These are phyloP conservation scores for Trichopria drosophilae DNA, from an alignment of 2,888 invertebrate genomes.

Conservation along the genomic window DNA sequence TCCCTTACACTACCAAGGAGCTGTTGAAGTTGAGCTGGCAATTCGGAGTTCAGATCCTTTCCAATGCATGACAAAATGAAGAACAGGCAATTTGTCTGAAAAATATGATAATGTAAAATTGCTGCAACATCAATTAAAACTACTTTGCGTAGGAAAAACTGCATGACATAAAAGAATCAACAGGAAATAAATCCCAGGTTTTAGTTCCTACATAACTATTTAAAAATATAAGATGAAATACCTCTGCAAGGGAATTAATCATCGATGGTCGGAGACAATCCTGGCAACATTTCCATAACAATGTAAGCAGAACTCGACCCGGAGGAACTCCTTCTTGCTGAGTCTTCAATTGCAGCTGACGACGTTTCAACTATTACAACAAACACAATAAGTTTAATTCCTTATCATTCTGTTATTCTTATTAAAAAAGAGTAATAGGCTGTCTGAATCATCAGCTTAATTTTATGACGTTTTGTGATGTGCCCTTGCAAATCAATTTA, in stretches of 20 bases:
- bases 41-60: constrained; percentile 80
- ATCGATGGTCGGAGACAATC: constrained; percentile 80
- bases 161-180: too few relatives aligned
- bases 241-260: constrained; percentile 79
- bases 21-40: constrained; percentile 79
- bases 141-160: too few relatives aligned
- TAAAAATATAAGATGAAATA: constrained; percentile 56
- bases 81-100: constrained; percentile 83
- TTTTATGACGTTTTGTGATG: too few relatives aligned
- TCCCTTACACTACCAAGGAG: constrained; percentile 80
- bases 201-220: too few relatives aligned
- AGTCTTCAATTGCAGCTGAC: constrained; percentile 63
- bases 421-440: too few relatives aligned
- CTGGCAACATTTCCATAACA: constrained; percentile 87
- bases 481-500: too few relatives aligned
- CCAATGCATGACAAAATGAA: constrained; percentile 87
- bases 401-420: too few relatives aligned
- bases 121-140: neutral
- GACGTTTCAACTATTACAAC: constrained; percentile 68
- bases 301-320: constrained; percentile 76
- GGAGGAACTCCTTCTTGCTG: constrained; percentile 67
- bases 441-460: too few relatives aligned
- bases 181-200: too few relatives aligned
- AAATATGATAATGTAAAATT: constrained; percentile 1
- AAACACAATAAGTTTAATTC: too few relatives aligned